Base-by-base conservation (phyloP, 2,888 invertebrate species). In the Acleris emargana region DNA sequence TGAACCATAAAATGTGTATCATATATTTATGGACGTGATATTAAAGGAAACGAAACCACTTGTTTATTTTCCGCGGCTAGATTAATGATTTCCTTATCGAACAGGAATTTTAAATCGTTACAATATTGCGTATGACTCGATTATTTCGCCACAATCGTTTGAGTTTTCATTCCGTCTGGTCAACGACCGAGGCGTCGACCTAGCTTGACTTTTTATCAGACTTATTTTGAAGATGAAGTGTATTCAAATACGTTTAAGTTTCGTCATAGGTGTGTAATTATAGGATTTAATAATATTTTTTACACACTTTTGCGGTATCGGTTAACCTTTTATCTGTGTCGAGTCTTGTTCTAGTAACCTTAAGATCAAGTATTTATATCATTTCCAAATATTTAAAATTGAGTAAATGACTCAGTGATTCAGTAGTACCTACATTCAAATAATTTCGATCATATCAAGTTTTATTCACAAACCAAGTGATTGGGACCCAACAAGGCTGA, bases 311-410 rank as follows among this genome's bases (percentile, higher is more conserved):
- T 38, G 11, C 16, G 7, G n/a, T 62, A 57, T 57, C 62, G 50
- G 50, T 57, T 25, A 57, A 17, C 49, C 25, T 28, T 38, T 57
- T 62, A 57, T 62, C 62, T 28, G 57, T 42, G 50, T n/a, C 16
- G 22, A 28, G 57, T 43, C 57, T 28, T 45, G 62, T 25, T 51
- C 62, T 52, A 63, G 43, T 63, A 51, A 58, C 51, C 62, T 51
- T 62, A 57, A 45, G 32, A 57, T 62, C 42, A 43, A 57, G n/a
- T 51, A 43, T 25, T 49, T 57, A 42, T 16, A 16, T 11, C 16
- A 16, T 38, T 38, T 13, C 7, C 32, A 38, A 38, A 38, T 38
- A 3, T 0, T 38, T 38, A 9, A 38, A 11, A 13, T 13, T 3
- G 11, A 13, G 11, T 38, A 38, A 38, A 38, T 13, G 11, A 11